Evolutionary conservation across 2,797 vertebrate species (phyloP), one percentile per base, ranked within the genome.

Genomic region (Parotocinclus haroldoi): DNA sequence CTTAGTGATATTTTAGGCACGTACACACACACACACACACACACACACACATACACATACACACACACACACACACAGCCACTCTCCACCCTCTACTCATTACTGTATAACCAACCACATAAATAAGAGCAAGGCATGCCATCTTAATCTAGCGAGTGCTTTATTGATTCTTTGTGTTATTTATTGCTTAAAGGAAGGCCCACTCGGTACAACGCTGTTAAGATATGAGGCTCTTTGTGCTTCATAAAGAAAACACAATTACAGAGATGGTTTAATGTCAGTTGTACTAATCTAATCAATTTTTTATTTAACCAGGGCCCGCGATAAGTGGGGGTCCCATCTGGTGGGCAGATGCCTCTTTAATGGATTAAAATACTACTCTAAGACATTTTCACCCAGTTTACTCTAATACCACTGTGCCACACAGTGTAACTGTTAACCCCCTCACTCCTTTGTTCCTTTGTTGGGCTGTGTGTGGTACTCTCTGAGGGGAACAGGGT

Each of bases 301-400:
- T 79, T 73, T 64, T 62, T 73, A 58, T 64, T 73, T 51, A 58
- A 56, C 71, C 48, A 58, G 70, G 19, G 64, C 72, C 63, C 40
- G 51, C 59, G 62, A 56, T 75, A 81, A 78, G 53, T 76, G 55
- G 68, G 69, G 72, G 57, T 66, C 76, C 77, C 77, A 72, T 79
- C 76, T 75, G 79, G 46, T 61, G 58, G 45, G 58, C 52, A 70
- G 75, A 74, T 45, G 56, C 66, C 66, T 66, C 44, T 61, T 73
- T 79, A 77, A 71, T 73, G 54, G 68, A 65, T 63, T 68, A 69
- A 63, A 54, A 60, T 79, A 70, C 59, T 53, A 48, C 58, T 53
- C 50, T n/a, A 66, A 63, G 45, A 74, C 51, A 58, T 66, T 67
- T 72, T 50, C 4, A 52, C 14, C 59, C 42, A 61, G 36, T 66